Evolutionary conservation across 1,140 invertebrate species (phyloP), one percentile per base, ranked within the genome.

Genomic region (Dermatophagoides farinae): DNA sequence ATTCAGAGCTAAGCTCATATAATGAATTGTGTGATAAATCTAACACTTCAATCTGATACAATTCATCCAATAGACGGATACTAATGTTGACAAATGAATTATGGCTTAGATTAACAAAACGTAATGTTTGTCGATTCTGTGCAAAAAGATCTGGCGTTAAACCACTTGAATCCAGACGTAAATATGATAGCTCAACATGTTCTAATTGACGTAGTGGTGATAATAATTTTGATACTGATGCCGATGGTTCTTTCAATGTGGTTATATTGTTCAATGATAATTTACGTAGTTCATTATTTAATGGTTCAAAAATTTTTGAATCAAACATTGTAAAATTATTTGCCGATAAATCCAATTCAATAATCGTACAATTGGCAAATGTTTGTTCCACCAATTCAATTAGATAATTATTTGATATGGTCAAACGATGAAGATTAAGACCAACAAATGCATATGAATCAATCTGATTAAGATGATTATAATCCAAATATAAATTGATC

Each of bases 281-380:
- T 25, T 72, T 76, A 52, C 73, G 68, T 60, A 85, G 70, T 31
- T 77, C 77, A 55, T 80, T 77, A 6, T 78, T 74, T 6, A 81
- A 67, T 0, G 79, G 78, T 16, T 74, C 69, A 58, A 83, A 77
- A 0, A 77, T 76, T 55, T 76, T 71, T 20, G 76, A 69, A 67
- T 82, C 79, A 49, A 84, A 74, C n/a, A 75, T 74, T 62, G 79
- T 77, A 54, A 85, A 74, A 69, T 82, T 82, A 66, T 85, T 85
- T 68, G 81, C 80, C 55, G 81, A 79, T 39, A 86, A 73, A 68
- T 86, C 82, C 61, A 85, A 69, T 47, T 76, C 72, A 40, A 82
- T 73, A 16, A 64, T 25, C 6, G 79, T 79, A 54, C 82, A 72
- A 70, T 85, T 83, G 50, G 75, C 72, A 66, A 86, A 83, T 43